Base-by-base conservation (phyloP, 1,140 invertebrate genomes). In the Drosophila suzukii region DNA sequence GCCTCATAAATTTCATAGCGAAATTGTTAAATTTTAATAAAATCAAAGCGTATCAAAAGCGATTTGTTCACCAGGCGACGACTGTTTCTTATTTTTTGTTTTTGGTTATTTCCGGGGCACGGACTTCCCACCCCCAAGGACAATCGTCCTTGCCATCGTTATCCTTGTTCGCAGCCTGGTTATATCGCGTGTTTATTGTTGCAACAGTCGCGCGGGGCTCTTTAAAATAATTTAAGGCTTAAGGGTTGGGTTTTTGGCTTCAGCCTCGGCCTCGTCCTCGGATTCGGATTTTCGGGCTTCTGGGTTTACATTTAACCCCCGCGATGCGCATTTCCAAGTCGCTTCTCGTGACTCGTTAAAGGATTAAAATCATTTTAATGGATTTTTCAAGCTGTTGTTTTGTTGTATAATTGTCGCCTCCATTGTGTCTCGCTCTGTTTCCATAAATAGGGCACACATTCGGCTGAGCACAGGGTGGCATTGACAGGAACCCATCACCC, bases 321-420 rank as follows among this genome's bases (percentile, higher is more conserved):
- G 50, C 30, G 78, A 62, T 66, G 75, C 57, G 57, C 78, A 71
- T 75, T 66, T 62, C 60, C 32, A 49, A 54, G 75, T 27, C 55
- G 44, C 44, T 83, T 84, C 85, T 81, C 81, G 83, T 79, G 83
- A 86, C 83, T 86, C 83, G 83, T 86, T 86, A 86, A 86, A 86
- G 83, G 83, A 89, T 89, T 89, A 89, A 89, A 89, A 81, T 89
- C 80, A 89, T 90, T 89, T 89, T 89, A 89, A 89, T 89, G 84
- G 84, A 89, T 89, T 89, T 89, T 89, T 89, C 84, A 89, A 89
- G 84, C 84, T 89, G 84, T 89, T 89, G 85, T 89, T 89, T 84
- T 90, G 79, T 86, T 88, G 81, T 82, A 88, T 86, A 86, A 86
- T 86, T 86, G 83, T 86, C 76, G 79, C 71, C 72, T 70, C 75